These are phyloP conservation scores for Scarus forsteni DNA, from an alignment of 2,797 vertebrate species.

Conservation along the genomic window DNA sequence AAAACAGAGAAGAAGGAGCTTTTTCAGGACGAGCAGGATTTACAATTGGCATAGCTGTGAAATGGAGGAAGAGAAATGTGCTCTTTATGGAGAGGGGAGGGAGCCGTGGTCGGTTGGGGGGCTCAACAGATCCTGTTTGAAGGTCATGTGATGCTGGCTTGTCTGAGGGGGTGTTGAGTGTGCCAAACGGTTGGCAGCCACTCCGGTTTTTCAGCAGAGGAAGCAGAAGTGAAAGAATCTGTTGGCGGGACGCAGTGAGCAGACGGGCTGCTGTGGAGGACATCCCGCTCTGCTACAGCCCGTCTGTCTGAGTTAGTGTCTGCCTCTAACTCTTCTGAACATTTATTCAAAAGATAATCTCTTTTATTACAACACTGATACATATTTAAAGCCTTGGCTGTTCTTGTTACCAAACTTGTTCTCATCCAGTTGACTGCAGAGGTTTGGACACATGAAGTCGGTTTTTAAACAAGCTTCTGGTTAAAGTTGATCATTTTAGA, in stretches of 20 bases:
- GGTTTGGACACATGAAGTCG: too few species aligned
- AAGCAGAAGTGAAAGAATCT: constrained; percentile 65
- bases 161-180: constrained; percentile 50
- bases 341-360: neutral
- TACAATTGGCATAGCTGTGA: constrained; percentile 81
- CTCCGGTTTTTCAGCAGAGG: constrained; percentile 52
- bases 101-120: constrained; percentile 18
- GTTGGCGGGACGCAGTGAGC: constrained; percentile 53
- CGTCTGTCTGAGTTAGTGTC: constrained; percentile 16
- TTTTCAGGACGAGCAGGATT: constrained; percentile 74
- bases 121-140: constrained; percentile 74
- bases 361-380: neutral
- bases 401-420: neutral
- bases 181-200: constrained; percentile 70
- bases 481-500: neutral
- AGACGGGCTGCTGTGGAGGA: constrained; percentile 54
- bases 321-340: neutral
- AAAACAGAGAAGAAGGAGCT: constrained; percentile 47
- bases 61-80: constrained; percentile 82
- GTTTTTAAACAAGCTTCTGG: neutral
- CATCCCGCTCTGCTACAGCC: constrained; percentile 23
- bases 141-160: constrained; percentile 82
- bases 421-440: neutral
- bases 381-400: neutral
- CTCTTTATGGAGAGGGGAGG: constrained; percentile 55